Evolutionary conservation across 1,140 invertebrate genomes (phyloP).

Genomic region (Mycetomoellerius zeteki): DNA sequence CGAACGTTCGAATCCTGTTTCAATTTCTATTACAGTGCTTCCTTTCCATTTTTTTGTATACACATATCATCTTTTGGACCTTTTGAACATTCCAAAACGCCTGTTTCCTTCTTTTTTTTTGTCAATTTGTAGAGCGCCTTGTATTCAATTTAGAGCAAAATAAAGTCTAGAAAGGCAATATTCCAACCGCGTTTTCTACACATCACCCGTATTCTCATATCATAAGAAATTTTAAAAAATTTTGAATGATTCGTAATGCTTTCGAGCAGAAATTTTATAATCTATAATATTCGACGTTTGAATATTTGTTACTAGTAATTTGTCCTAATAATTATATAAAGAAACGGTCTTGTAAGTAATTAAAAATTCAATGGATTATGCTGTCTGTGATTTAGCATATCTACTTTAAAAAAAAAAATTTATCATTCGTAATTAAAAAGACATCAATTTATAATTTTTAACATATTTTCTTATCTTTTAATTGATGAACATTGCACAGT

Average conservation of each 20-base stretch:
- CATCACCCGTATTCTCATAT: not conserved
- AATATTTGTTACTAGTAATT: not conserved
- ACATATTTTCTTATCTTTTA: not conserved
- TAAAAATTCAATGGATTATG: not conserved
- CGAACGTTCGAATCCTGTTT: constrained; percentile 63
- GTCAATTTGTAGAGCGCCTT: constrained; percentile 86
- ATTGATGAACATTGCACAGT: not conserved
- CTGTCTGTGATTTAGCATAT: not conserved
- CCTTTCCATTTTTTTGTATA: constrained; percentile 74
- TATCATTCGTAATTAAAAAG: not conserved
- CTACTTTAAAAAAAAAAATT: not conserved
- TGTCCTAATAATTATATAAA: not conserved
- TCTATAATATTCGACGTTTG: not conserved
- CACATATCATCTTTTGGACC: constrained; percentile 78
- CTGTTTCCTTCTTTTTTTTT: constrained; percentile 82
- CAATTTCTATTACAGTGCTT: constrained; percentile 68
- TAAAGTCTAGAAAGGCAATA: constrained; percentile 87
- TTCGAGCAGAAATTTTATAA: not conserved
- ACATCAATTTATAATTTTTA: not conserved
- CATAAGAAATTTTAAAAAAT: not conserved
- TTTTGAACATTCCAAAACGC: constrained; percentile 86
- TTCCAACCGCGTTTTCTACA: constrained; percentile 39
- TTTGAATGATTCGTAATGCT: not conserved
- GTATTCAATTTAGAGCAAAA: constrained; percentile 87
- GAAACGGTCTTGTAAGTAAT: not conserved